Evolutionary conservation across 2,797 vertebrate species (phyloP), one percentile per base, ranked within the genome.

Genomic region (Phylloscopus collybita): DNA sequence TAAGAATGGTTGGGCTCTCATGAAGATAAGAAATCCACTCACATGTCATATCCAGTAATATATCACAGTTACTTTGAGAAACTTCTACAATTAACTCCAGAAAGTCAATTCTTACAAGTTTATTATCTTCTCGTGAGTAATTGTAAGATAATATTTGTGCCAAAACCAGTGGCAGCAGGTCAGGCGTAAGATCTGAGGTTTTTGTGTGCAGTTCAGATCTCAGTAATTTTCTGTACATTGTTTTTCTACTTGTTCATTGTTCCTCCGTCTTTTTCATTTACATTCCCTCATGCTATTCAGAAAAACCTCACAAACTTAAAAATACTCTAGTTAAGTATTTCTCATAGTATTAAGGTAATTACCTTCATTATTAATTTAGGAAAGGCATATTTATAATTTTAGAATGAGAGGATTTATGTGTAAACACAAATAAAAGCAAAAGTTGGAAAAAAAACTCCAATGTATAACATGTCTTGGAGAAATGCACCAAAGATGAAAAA

Each of bases 371-470:
- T 62, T 83, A 34, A 47, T 32, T 69, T 74, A 90, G 40, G 50
- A 73, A 94, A 69, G 8, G 7, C 42, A 40, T 12, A 59, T 32
- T 67, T 73, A 64, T 65, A 89, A 49, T 64, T 90, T 76, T 82
- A 74, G 42, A 71, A 72, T 30, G 11, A 47, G 21, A 72, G 27
- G 21, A 74, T 50, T 87, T 88, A 60, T 74, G 29, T 65, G n/a
- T 80, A 62, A 40, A 79, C 80, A 70, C 10, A 82, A 91, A 73
- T 44, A 89, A 84, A 91, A 84, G 4, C 14, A 78, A 16, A 81
- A 70, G 26, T 44, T 80, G 44, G 18, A n/a, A 91, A 87, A 51
- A 74, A 67, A 1, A 1, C 1, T 5, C 22, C 16, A 79, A 19
- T 45, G n/a, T 8, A 29, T 57, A 56, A 80, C 21, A 67, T 23